phyloP scores from a whole-genome alignment of 2,888 invertebrate genomes.

The Synergus umbraculus region DNA sequence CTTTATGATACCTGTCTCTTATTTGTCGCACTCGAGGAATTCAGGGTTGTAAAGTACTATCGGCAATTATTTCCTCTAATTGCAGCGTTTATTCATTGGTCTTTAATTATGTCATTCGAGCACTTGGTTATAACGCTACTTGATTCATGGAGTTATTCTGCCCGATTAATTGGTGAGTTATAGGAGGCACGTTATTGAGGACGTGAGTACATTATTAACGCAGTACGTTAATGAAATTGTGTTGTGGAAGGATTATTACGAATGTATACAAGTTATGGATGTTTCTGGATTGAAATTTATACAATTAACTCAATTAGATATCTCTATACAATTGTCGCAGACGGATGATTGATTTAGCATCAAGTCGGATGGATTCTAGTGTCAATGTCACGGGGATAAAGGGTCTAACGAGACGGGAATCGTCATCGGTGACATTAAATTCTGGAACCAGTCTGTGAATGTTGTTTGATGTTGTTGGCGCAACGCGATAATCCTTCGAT shows the following conservation, averaged over 20 bases:
- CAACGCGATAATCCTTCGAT: constrained; percentile 34
- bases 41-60: not conserved
- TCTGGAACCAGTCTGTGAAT: constrained; percentile 37
- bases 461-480: not conserved
- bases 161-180: not conserved
- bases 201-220: constrained; percentile 8
- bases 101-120: constrained; percentile 20
- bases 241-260: not conserved
- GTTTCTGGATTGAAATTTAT: not conserved
- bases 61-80: constrained; percentile 22
- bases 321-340: not conserved
- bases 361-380: constrained; percentile 1
- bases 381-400: constrained; percentile 13
- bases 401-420: constrained; percentile 35
- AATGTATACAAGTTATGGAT: no score
- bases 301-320: constrained; percentile 3
- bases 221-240: not conserved
- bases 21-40: constrained; percentile 16
- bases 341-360: constrained; percentile 4
- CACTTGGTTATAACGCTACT: constrained; percentile 10
- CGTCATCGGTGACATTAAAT: constrained; percentile 35
- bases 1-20: not conserved
- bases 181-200: not conserved
- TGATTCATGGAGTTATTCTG: constrained; percentile 32
- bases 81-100: constrained; percentile 13